phyloP scores from a whole-genome alignment of 2,797 vertebrate genomes.

The Alfaro cultratus region DNA sequence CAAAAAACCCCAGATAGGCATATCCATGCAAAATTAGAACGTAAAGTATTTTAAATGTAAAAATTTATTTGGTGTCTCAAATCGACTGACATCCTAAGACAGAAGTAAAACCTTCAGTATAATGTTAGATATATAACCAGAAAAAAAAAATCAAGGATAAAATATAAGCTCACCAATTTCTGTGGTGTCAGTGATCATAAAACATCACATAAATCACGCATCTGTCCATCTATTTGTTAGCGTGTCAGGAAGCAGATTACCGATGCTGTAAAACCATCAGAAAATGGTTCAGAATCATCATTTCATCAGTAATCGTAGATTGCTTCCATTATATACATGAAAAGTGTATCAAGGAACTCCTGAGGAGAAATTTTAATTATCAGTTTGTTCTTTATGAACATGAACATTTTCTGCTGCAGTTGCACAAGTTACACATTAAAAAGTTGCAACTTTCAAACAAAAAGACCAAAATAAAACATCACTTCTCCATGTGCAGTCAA shows the following conservation, averaged over 20 bases:
- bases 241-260: constrained; percentile 65
- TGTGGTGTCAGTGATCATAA: constrained; percentile 71
- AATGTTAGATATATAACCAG: constrained; percentile 61
- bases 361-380: constrained; percentile 42
- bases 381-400: constrained; percentile 30
- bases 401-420: constrained; percentile 41
- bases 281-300: constrained; percentile 44
- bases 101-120: constrained; percentile 45
- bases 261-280: constrained; percentile 49
- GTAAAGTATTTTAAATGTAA: constrained; percentile 64
- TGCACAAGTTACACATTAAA: constrained; percentile 25
- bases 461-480: constrained; percentile 52
- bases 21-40: constrained; percentile 73
- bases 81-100: background rate
- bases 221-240: constrained; percentile 62
- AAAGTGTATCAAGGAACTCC: constrained; percentile 45
- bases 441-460: constrained; percentile 38
- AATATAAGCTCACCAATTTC: constrained; percentile 62
- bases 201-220: constrained; percentile 61
- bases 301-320: constrained; percentile 56
- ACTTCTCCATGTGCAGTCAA: constrained; percentile 75
- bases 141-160: constrained; percentile 73
- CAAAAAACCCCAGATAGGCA: constrained; percentile 69
- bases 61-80: constrained; percentile 68
- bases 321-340: constrained; percentile 45